Percentiles rank a stretch among this genome's conserved stretches.
These are phyloP conservation scores for Sebastes schlegelii DNA, from an alignment of 2,113 vertebrate genomes.

Conservation along the genomic window DNA sequence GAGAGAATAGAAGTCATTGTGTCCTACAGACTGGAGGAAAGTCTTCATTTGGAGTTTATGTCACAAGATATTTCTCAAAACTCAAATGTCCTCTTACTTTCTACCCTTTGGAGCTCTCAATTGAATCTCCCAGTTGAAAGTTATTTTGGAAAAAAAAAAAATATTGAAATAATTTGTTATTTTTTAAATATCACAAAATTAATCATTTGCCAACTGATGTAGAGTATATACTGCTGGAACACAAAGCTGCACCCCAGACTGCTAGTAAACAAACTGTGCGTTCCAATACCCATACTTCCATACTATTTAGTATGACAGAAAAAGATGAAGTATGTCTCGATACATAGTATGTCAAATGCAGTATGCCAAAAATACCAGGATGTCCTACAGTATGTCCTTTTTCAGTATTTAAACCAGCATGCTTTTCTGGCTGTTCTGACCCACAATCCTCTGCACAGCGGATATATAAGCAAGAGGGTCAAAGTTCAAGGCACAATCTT, in stretches of 20 bases:
- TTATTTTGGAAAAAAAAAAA: background rate
- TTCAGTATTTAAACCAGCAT: too few species aligned
- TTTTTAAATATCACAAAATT: background rate
- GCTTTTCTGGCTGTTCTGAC: too few species aligned
- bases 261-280: background rate
- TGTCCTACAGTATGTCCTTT: too few species aligned
- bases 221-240: background rate
- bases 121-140: background rate
- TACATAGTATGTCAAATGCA: too few species aligned
- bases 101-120: background rate
- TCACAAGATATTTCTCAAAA: constrained; percentile 13
- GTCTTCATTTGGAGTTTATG: constrained; percentile 36
- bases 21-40: constrained; percentile 24
- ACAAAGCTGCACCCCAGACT: background rate
- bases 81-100: background rate
- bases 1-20: constrained; percentile 47
- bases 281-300: too few species aligned
- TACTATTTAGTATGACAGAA: too few species aligned
- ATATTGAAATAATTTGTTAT: background rate
- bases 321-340: too few species aligned
- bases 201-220: too few species aligned
- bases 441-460: too few species aligned
- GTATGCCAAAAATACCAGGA: too few species aligned
- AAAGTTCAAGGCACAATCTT: too few species aligned
- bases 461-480: too few species aligned